phyloP scores from a whole-genome alignment of 2,113 vertebrate genomes.

The Mugil cephalus region DNA sequence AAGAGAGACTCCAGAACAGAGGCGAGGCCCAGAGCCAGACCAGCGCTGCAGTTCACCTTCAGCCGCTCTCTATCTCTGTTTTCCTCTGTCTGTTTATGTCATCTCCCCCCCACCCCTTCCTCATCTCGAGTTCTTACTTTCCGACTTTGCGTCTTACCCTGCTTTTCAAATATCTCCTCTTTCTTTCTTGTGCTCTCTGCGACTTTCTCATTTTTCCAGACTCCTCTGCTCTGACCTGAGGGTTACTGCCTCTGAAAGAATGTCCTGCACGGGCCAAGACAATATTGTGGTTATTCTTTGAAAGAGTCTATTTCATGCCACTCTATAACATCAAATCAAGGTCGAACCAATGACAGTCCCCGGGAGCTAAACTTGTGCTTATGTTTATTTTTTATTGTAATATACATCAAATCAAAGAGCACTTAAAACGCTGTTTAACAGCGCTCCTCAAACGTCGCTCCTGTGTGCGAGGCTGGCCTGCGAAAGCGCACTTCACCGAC shows the following conservation, averaged over 20 bases:
- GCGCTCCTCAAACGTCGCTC: constrained; percentile 33
- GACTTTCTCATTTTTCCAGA: constrained; percentile 65
- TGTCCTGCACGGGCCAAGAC: constrained; percentile 62
- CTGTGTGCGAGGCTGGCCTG: constrained; percentile 41
- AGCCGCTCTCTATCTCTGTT: constrained; percentile 58
- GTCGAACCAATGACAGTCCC: constrained; percentile 53
- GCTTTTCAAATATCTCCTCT: constrained; percentile 64
- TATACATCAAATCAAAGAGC: constrained; percentile 41
- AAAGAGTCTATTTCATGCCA: constrained; percentile 71
- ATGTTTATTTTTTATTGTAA: constrained; percentile 51
- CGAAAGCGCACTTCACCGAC: constrained; percentile 24
- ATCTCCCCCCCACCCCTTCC: constrained; percentile 48
- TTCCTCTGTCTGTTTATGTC: constrained; percentile 64
- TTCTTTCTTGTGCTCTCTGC: constrained; percentile 42
- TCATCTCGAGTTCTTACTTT: constrained; percentile 33
- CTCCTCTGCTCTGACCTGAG: constrained; percentile 57
- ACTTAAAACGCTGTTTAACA: constrained; percentile 49
- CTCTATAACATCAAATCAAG: constrained; percentile 59
- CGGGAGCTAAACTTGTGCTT: constrained; percentile 35
- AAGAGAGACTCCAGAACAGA: constrained; percentile 73
- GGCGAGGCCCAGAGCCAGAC: constrained; percentile 69
- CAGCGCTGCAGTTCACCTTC: constrained; percentile 73
- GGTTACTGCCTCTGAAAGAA: constrained; percentile 65
- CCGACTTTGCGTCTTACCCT: constrained; percentile 42
- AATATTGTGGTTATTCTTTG: constrained; percentile 72